Base-by-base conservation (phyloP, 2,888 invertebrate species). In the Drosophila barbarae region DNA sequence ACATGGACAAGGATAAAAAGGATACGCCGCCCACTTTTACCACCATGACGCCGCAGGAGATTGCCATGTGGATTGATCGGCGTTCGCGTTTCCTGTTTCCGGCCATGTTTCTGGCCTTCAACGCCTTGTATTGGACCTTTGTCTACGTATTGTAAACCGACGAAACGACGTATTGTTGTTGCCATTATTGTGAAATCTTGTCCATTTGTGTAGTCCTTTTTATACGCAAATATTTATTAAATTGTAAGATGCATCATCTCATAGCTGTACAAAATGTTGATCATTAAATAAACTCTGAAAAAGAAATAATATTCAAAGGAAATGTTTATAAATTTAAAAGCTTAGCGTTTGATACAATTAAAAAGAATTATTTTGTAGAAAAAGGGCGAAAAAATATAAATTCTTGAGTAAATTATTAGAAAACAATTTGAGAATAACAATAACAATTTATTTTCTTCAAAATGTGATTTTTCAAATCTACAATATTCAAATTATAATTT, bases 11-110 rank as follows among this genome's bases (percentile, higher is more conserved):
- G 49, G 74, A 78, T 9, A 85, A 79, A 38, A 77, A 76, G 50
- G 78, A 74, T 26, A 74, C 81, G 49, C 85, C 76, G 15, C 77
- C 82, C 15, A 88, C 87, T n/a, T 87, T 87, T 53, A 87, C 87
- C 44, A 88, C 87, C 60, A 87, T 87, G 87, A 88, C 87, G 32
- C 87, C 87, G 23, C 87, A 87, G 59, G 87, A 87, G 66, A 87
- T 87, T 54, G 88, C 87, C 64, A 87, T 87, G 87, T 87, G 87
- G 87, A 87, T 87, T 41, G 87, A 87, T 60, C 68, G 87, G 32
- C 76, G 87, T 8, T 83, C 88, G 1, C 76, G 87, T 15, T 77
- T 85, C 18, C 57, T 87, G 15, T 87, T 87, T 67, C 87, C 87
- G 1, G 72, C 83, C 39, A 86, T 85, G 87, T 87, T 87, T 60